Evolutionary conservation across 2,113 vertebrate species (phyloP), one percentile per base, ranked within the genome.

Genomic region (Phalacrocorax pelagicus): DNA sequence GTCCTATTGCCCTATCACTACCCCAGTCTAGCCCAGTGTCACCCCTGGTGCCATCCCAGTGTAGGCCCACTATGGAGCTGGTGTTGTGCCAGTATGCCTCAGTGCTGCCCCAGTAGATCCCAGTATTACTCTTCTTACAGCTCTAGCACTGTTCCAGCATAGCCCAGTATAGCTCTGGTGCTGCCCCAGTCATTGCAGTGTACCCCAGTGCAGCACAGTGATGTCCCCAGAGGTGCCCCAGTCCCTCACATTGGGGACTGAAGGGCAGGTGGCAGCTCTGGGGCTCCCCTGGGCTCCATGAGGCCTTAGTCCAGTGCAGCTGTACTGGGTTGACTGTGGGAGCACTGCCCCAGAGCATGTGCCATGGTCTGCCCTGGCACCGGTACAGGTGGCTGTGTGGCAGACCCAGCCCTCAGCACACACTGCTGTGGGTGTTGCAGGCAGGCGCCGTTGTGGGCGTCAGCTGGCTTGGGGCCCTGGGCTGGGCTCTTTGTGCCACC

Each of bases 291-390:
- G 3, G 27, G 11, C 24, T 8, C 26, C 10, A 1, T 52, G 30
- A 61, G 11, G 15, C 36, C 59, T 73, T 32, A 55, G 38, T 3
- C 46, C 69, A 38, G 24, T 6, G n/a, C 32, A 49, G 15, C 15
- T 71, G 38, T 42, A 52, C 42, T 29, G 69, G 69, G 17, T 15
- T 79, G 32, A 44, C 42, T 5, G 54, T 26, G 8, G 6, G 6
- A 75, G 9, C 0, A 0, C 63, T 70, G 44, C 20, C 36, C 15
- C 70, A 49, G 61, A 52, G 38, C 36, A 23, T 0, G 0, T 0
- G 0, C 21, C 7, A 2, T 27, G 40, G 4, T 29, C 55, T 79
- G 40, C 38, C 18, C 70, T 29, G 24, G 62, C 34, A 47, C 38
- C 0, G 5, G 26, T 16, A 6, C 0, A 10, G 46, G 21, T 34